A percentile compares a stretch with the other conserved stretches of the same genome.
Conservation (phyloP, 2,113 vertebrate genomes). For the Mionectes macconnelli region DNA sequence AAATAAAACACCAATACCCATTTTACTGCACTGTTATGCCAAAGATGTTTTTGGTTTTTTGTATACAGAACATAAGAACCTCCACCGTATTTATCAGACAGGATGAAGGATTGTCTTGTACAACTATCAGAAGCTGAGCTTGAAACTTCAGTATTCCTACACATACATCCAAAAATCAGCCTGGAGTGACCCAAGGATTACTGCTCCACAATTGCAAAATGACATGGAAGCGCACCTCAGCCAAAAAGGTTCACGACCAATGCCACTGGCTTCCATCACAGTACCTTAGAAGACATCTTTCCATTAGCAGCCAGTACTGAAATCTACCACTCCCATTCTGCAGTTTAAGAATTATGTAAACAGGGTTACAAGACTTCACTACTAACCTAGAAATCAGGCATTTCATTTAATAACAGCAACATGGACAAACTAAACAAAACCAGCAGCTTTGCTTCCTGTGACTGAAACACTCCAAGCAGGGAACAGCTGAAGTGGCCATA, state of each 20-base stretch:
- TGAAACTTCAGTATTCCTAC: not conserved
- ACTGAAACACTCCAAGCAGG: not conserved
- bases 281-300: not conserved
- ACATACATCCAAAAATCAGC: not conserved
- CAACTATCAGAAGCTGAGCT: not conserved
- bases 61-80: not conserved
- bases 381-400: not conserved
- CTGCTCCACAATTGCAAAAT: not conserved
- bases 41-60: not conserved
- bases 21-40: not conserved
- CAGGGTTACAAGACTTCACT: not conserved
- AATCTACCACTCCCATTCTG: not conserved
- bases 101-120: not conserved
- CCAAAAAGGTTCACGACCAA: not conserved
- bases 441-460: not conserved
- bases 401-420: not conserved
- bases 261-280: not conserved
- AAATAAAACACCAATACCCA: not conserved
- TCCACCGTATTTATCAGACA: not conserved
- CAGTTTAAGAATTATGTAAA: not conserved
- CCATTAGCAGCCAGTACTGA: not conserved
- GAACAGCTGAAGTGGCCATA: not conserved
- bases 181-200: not conserved
- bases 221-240: not conserved
- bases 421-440: not conserved